Evolutionary conservation across 2,888 invertebrate species (phyloP), one percentile per base, ranked within the genome.

Genomic region (Leptogaster cylindrica): DNA sequence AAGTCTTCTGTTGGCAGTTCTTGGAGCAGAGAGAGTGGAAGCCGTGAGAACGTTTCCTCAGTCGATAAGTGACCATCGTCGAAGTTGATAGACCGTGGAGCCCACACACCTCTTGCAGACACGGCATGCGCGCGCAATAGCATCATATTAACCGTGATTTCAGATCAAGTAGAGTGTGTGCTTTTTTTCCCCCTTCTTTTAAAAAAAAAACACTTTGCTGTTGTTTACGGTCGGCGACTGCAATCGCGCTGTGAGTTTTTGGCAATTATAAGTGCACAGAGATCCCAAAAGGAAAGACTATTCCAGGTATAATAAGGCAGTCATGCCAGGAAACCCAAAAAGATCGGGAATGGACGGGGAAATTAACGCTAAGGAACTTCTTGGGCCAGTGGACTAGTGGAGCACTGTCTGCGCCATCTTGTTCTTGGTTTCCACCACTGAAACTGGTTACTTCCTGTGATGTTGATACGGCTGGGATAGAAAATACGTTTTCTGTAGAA

Each of bases 211-310:
- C 16, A 16, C 31, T 10, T 33, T 10, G 2, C 20, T 20, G 12
- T 52, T 52, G 52, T 52, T 52, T 52, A 52, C 20, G n/a, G n/a
- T n/a, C n/a, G n/a, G n/a, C n/a, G n/a, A 52, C 18, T 33, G n/a
- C 52, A 20, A 52, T 31, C 52, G 52, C 33, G 12, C n/a, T n/a
- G 16, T 7, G 18, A 20, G 48, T 31, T 31, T 31, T 7, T 39
- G 39, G n/a, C 18, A 52, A 31, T 52, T 18, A 10, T 3, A 18
- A 25, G 16, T 23, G n/a, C 25, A 18, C 5, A 46, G n/a, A 46
- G 7, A 10, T 14, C 10, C 25, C 14, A 18, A 18, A 52, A n/a
- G 31, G 27, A 52, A 52, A 52, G 33, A 52, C 52, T 51, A 18
- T 28, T 8, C 6, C 6, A 10, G 7, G 5, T 50, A 16, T 14